Percentiles rank a stretch among this genome's conserved stretches.
Evolutionary conservation across 2,888 invertebrate genomes (phyloP).

Genomic region (Baccha elongata): DNA sequence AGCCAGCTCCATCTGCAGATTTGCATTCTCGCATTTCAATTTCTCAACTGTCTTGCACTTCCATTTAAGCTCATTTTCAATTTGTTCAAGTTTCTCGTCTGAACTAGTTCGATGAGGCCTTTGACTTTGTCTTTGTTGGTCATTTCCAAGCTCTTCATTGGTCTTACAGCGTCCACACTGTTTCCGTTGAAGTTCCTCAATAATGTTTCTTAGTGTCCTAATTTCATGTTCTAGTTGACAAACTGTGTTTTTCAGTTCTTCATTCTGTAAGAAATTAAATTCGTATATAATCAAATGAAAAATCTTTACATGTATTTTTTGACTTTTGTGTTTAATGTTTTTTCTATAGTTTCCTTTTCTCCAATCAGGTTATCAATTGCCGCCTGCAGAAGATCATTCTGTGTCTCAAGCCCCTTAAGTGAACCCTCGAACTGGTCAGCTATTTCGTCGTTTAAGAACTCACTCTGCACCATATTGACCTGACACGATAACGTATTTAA

Average conservation of each 20-base stretch:
- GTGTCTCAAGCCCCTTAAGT: constrained; percentile 75
- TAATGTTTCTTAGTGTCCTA: constrained; percentile 32
- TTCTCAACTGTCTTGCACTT: constrained; percentile 58
- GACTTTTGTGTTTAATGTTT: constrained; percentile 44
- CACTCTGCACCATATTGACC: constrained; percentile 77
- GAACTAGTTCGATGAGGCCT: background rate
- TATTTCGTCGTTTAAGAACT: constrained; percentile 71
- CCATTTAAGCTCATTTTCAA: constrained; percentile 55
- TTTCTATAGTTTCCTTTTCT: constrained; percentile 41
- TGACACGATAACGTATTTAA: constrained; percentile 79
- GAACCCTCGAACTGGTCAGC: constrained; percentile 73
- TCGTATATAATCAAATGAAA: background rate
- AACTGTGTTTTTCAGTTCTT: constrained; percentile 70
- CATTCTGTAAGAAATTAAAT: constrained; percentile 75
- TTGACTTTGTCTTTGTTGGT: background rate
- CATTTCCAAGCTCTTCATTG: constrained; percentile 43
- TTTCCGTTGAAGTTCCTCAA: constrained; percentile 57
- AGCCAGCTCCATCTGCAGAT: constrained; percentile 72
- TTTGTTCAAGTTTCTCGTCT: constrained; percentile 50
- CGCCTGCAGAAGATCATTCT: constrained; percentile 77
- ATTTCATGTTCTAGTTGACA: constrained; percentile 20
- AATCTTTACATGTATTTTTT: background rate
- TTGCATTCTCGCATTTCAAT: constrained; percentile 72
- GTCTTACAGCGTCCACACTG: constrained; percentile 48
- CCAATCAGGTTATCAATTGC: constrained; percentile 73